Evolutionary conservation across 2,113 vertebrate species (phyloP).

Genomic region (Nanger granti): DNA sequence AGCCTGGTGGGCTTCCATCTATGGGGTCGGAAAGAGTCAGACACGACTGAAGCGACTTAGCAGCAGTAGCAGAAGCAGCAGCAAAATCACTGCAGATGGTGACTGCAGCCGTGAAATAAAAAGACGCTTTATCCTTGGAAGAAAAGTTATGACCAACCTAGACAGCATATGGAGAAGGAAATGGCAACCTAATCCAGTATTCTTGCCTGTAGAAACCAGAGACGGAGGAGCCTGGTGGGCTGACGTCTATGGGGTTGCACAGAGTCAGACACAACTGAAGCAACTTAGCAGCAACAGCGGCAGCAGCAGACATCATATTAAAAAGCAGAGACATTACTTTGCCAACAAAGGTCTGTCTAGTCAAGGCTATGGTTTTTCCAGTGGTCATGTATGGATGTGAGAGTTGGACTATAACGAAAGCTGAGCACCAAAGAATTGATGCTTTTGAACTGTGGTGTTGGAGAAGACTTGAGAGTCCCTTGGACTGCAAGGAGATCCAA

Average conservation of each 20-base stretch:
- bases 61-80: too few species aligned
- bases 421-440: not conserved
- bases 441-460: not conserved
- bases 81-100: not conserved
- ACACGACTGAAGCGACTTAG: too few species aligned
- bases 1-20: too few species aligned
- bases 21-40: too few species aligned
- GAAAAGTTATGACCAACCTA: not conserved
- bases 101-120: not conserved
- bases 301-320: not conserved
- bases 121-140: not conserved
- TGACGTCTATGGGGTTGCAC: accelerated
- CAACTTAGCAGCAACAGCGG: too few species aligned
- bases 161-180: not conserved
- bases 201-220: too few species aligned
- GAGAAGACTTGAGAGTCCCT: not conserved
- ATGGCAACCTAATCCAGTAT: too few species aligned
- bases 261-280: too few species aligned
- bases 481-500: not conserved
- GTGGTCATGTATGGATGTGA: not conserved
- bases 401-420: not conserved
- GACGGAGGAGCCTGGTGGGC: too few species aligned
- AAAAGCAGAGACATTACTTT: not conserved
- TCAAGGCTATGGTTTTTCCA: not conserved
- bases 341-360: not conserved